Percentiles rank a stretch among this genome's conserved stretches.
Evolutionary conservation across 2,113 vertebrate genomes (phyloP).

Genomic region (Heterochromis multidens): DNA sequence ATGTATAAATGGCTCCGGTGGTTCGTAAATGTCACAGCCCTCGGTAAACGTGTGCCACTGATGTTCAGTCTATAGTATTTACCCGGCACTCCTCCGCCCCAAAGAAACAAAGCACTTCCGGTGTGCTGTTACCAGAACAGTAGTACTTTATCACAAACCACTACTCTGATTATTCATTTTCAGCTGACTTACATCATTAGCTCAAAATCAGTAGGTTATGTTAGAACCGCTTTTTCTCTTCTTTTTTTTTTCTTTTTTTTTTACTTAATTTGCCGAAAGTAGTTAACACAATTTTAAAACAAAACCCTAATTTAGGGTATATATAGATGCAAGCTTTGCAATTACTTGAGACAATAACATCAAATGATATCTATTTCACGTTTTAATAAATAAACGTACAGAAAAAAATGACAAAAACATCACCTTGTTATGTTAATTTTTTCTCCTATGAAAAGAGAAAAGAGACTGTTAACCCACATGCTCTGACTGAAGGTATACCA

Average conservation of each 20-base stretch:
- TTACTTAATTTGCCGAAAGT: background rate
- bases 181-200: background rate
- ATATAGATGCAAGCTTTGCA: background rate
- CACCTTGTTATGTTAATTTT: no score
- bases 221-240: no score
- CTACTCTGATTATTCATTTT: background rate
- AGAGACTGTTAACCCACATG: no score
- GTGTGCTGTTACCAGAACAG: no score
- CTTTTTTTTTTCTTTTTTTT: background rate
- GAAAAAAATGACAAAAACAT: background rate
- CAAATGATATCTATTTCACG: background rate
- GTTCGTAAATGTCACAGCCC: no score
- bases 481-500: no score
- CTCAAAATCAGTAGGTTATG: no score
- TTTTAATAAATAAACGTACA: background rate
- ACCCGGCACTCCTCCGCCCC: no score
- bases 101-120: background rate
- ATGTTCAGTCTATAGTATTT: no score
- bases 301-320: background rate
- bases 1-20: background rate
- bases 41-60: no score
- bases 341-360: background rate
- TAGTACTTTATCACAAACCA: no score
- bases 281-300: rapidly evolving
- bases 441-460: background rate